These are phyloP conservation scores for Plusia festucae DNA, from an alignment of 2,888 invertebrate species.

Conservation along the genomic window DNA sequence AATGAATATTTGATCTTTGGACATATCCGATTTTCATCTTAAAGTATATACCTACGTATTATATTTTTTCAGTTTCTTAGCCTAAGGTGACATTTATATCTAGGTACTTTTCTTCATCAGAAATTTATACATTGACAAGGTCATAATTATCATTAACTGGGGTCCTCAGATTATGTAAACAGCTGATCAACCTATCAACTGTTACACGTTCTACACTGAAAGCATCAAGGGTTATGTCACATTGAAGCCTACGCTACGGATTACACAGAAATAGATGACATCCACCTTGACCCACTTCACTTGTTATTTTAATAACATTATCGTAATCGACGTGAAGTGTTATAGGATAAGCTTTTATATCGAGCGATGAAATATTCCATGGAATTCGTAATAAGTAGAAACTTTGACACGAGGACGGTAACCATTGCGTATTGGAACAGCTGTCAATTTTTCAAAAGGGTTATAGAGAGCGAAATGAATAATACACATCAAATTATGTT, in stretches of 20 bases:
- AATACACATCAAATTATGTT: not conserved
- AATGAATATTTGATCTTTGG: not conserved
- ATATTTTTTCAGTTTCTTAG: not conserved
- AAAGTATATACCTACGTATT: not conserved
- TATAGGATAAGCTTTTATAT: not conserved
- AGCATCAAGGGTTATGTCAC: constrained; percentile 32
- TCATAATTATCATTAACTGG: not conserved
- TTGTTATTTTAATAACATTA: constrained; percentile 29
- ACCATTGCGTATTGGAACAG: too few species aligned
- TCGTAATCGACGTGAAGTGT: constrained; percentile 21
- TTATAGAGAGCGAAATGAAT: not conserved
- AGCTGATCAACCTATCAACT: constrained; percentile 26
- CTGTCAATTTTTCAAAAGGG: too few species aligned
- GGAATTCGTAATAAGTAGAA: too few species aligned
- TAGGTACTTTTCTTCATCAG: not conserved
- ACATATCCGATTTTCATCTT: too few species aligned
- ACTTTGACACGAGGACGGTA: too few species aligned
- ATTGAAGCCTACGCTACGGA: constrained; percentile 53
- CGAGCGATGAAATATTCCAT: not conserved
- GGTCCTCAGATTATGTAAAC: constrained; percentile 24
- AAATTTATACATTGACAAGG: not conserved
- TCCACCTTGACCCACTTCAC: constrained; percentile 49
- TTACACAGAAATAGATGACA: constrained; percentile 54
- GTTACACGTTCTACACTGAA: constrained; percentile 45
- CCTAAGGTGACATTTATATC: too few species aligned